Evolutionary conservation across 2,113 vertebrate genomes (phyloP), one percentile per base, ranked within the genome.

Genomic region (Grammomys surdaster): DNA sequence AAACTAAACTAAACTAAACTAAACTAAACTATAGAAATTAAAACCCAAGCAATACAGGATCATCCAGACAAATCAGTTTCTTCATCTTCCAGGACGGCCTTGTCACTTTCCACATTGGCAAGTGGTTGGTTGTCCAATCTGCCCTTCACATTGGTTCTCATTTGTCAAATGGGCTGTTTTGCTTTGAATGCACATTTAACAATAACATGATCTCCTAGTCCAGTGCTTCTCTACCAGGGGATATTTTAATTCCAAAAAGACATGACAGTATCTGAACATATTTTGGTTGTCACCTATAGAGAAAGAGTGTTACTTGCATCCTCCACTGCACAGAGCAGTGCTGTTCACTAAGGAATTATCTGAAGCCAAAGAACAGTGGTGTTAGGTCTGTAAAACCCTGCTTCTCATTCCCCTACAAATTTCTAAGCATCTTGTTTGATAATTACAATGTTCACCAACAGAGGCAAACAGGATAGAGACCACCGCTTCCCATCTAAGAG

Each of bases 101-200:
- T 54, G 63, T 76, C 24, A 58, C 43, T 95, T 40, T 93, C 40
- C 3, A 72, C 31, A 17, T 13, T 46, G 89, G 46, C 63, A n/a
- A 60, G 28, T 85, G 28, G n/a, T 17, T 85, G 28, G n/a, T 13
- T 43, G 16, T 13, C 14, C 51, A 28, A 22, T 72, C 33, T 85
- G 89, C 33, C 24, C 43, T 90, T 88, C 26, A 54, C 24, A 9
- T 31, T 48, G 17, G 46, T n/a, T 67, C 20, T 88, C 8, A 10
- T 40, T 94, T 65, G 67, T 88, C 84, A 88, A 82, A 89, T 36
- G 40, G 36, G 5, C 26, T 9, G 58, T 63, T 94, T 73, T 46
- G n/a, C 40, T 93, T 96, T 89, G 24, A 8, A 91, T 95, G 63
- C 88, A 70, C 95, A 91, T 93, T 91, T 31, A 91, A 84, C 46